phyloP scores from a whole-genome alignment of 2,113 vertebrate species.

The Sclerurus mexicanus region DNA sequence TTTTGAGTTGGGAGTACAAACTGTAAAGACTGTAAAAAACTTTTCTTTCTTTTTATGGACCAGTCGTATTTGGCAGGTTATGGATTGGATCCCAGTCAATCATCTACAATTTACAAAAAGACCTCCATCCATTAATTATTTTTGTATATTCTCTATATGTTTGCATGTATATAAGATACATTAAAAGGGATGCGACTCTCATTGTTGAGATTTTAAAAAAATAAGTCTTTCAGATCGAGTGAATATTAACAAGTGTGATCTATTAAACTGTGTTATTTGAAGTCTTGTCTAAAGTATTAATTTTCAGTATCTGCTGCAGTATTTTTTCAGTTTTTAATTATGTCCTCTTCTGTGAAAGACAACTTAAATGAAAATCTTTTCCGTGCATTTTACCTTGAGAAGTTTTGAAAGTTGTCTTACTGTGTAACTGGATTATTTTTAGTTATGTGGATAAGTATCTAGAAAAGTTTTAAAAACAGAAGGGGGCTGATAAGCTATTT shows the following conservation, averaged over 20 bases:
- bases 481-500: not conserved
- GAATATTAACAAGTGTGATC: not conserved
- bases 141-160: not conserved
- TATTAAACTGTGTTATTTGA: not conserved
- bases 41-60: not conserved
- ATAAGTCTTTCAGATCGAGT: not conserved
- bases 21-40: not conserved
- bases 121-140: not conserved
- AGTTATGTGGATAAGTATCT: fast-evolving
- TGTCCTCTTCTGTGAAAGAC: not conserved
- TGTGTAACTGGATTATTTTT: not conserved
- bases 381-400: not conserved
- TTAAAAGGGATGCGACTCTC: not conserved
- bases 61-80: not conserved
- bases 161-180: not conserved
- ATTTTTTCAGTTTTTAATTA: not conserved
- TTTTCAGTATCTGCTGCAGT: not conserved
- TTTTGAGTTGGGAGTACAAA: not conserved
- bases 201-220: not conserved
- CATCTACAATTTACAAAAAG: not conserved
- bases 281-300: not conserved
- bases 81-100: not conserved
- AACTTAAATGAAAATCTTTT: not conserved
- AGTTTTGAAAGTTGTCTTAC: not conserved
- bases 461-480: not conserved